These are phyloP conservation scores for Seriola aureovittata DNA, from an alignment of 2,113 vertebrate genomes.

Conservation along the genomic window DNA sequence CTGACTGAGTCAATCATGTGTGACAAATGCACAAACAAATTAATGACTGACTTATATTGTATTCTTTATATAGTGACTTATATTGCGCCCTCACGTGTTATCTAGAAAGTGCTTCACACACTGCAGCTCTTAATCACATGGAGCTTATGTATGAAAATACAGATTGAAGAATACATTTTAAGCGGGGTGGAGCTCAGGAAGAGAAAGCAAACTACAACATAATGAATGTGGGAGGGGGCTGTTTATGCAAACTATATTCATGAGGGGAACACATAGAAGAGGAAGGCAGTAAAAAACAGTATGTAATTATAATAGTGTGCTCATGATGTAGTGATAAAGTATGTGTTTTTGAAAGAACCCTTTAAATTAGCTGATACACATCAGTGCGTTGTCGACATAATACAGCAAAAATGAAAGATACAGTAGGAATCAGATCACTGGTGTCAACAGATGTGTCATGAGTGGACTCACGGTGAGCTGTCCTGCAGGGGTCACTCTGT, in stretches of 20 bases:
- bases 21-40: neutral
- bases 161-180: slow-evolving; percentile 19
- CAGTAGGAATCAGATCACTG: neutral
- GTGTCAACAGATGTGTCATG: neutral
- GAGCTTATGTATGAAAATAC: slow-evolving; percentile 18
- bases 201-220: slow-evolving; percentile 54
- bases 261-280: slow-evolving; percentile 36
- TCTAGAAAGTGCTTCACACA: slow-evolving; percentile 2
- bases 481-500: slow-evolving; percentile 88
- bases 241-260: slow-evolving; percentile 72
- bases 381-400: neutral
- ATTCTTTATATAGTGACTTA: neutral
- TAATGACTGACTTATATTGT: no score
- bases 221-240: slow-evolving; percentile 68
- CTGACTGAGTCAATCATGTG: neutral
- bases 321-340: slow-evolving; percentile 7
- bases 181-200: slow-evolving; percentile 54
- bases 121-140: slow-evolving; percentile 29
- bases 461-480: slow-evolving; percentile 89
- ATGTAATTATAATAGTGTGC: slow-evolving; percentile 8
- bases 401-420: neutral
- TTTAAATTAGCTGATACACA: neutral
- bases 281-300: slow-evolving; percentile 26
- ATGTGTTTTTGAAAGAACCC: neutral
- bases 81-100: neutral